phyloP scores from a whole-genome alignment of 2,888 invertebrate genomes.

The Blastobasis adustella region DNA sequence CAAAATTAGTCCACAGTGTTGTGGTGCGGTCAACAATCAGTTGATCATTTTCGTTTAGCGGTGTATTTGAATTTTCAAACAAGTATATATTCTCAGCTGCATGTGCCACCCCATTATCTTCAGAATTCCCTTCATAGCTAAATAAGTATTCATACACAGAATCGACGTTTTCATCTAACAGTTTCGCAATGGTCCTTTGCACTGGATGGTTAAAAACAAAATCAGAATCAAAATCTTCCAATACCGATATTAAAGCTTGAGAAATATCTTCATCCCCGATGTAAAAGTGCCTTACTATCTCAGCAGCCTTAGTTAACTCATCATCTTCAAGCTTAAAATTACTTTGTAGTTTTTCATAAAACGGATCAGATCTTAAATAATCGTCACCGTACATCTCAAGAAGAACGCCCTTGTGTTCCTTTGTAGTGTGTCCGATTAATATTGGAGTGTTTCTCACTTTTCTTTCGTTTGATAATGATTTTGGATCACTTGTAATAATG shows the following conservation, averaged over 20 bases:
- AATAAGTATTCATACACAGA: conserved; percentile 53
- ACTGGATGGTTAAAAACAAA: conserved; percentile 50
- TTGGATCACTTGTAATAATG: conserved; percentile 50
- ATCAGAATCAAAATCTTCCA: conserved; percentile 53
- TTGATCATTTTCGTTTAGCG: neutral
- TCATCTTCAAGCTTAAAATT: conserved; percentile 45
- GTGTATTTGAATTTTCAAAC: neutral
- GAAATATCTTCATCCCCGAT: conserved; percentile 52
- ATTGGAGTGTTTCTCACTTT: conserved; percentile 52
- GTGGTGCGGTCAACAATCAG: neutral
- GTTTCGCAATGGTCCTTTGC: conserved; percentile 39
- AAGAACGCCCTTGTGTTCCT: conserved; percentile 21
- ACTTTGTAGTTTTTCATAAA: conserved; percentile 39
- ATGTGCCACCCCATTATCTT: conserved; percentile 31
- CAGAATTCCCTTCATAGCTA: conserved; percentile 37
- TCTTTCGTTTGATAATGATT: conserved; percentile 38
- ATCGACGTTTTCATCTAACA: conserved; percentile 45
- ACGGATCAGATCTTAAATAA: conserved; percentile 21
- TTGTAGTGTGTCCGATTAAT: conserved; percentile 51
- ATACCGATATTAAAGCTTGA: conserved; percentile 25
- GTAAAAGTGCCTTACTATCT: conserved; percentile 45
- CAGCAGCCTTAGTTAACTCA: conserved; percentile 31
- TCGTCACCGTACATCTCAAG: conserved; percentile 20
- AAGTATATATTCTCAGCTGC: neutral
- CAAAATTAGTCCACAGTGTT: neutral